phyloP scores from a whole-genome alignment of 2,797 vertebrate species.

The Lacerta viridis region DNA sequence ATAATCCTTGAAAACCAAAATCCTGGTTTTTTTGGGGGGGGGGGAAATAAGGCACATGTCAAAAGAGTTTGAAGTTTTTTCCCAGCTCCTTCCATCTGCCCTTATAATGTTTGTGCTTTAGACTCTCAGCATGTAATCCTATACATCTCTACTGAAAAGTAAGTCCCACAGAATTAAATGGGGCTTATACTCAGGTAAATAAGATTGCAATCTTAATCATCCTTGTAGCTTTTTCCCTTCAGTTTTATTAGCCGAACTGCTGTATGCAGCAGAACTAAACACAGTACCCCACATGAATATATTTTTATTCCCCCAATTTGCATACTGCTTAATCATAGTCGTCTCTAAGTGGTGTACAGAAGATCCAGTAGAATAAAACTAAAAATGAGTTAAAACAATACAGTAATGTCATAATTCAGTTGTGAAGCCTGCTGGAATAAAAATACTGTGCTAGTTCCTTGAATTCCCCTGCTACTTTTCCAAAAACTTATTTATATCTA shows the following conservation, averaged over 20 bases:
- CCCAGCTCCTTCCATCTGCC: neutral
- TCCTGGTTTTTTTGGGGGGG: constrained; percentile 67
- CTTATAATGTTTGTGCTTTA: neutral
- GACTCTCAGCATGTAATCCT: too few relatives aligned
- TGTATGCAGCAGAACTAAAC: neutral
- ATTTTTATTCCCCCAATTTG: too few relatives aligned
- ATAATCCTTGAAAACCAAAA: constrained; percentile 81
- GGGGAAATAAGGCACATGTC: neutral
- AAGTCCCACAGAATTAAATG: neutral
- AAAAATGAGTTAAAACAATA: too few relatives aligned
- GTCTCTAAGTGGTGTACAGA: too few relatives aligned
- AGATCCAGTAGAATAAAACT: too few relatives aligned
- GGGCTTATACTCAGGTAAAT: neutral
- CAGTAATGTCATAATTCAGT: too few relatives aligned
- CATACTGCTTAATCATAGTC: too few relatives aligned
- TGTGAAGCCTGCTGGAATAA: too few relatives aligned
- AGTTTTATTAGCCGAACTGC: neutral
- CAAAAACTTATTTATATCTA: neutral
- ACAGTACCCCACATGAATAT: neutral
- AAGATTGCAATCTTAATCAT: neutral
- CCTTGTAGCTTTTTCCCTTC: neutral
- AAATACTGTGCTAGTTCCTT: neutral
- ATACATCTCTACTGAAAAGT: neutral
- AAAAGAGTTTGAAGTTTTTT: neutral
- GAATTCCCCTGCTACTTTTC: neutral